These are phyloP conservation scores for Heliconius congener DNA, from an alignment of 1,140 invertebrate species.

Conservation along the genomic window DNA sequence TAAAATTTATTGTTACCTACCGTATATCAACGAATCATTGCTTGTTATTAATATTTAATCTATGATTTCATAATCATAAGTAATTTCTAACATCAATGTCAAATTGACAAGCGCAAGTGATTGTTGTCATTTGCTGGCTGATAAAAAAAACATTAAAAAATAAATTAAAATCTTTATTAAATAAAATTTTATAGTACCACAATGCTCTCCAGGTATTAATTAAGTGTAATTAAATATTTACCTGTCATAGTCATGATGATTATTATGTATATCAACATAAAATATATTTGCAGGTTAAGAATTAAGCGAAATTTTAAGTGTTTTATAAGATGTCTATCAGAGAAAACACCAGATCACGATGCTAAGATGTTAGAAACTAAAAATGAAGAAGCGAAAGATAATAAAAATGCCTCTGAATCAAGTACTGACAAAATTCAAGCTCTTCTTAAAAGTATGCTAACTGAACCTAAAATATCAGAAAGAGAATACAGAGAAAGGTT, in stretches of 20 bases:
- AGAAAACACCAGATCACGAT: slow-evolving; percentile 65
- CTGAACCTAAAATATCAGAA: slow-evolving; percentile 65
- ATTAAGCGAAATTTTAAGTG: slow-evolving; percentile 59
- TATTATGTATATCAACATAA: not conserved
- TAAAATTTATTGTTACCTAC: no score
- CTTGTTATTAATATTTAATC: no score
- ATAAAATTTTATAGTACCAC: not conserved
- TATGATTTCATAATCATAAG: no score
- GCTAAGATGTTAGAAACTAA: slow-evolving; percentile 47
- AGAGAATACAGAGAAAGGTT: slow-evolving; percentile 65
- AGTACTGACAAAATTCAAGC: slow-evolving; percentile 73
- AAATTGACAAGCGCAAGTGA: not conserved
- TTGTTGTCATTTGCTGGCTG: not conserved
- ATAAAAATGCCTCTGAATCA: slow-evolving; percentile 48
- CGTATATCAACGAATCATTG: no score
- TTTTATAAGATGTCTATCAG: slow-evolving; percentile 62
- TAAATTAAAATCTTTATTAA: not conserved
- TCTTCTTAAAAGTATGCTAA: slow-evolving; percentile 73
- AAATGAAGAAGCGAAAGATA: slow-evolving; percentile 38
- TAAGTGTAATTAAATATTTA: not conserved
- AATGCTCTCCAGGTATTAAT: slow-evolving; percentile 26
- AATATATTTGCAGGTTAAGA: slow-evolving; percentile 54
- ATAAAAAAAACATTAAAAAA: not conserved
- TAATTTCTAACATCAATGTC: not conserved
- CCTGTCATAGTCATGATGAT: not conserved